Base-by-base conservation (phyloP, 1,140 invertebrate genomes). In the Pseudomyrmex flavicornis region DNA sequence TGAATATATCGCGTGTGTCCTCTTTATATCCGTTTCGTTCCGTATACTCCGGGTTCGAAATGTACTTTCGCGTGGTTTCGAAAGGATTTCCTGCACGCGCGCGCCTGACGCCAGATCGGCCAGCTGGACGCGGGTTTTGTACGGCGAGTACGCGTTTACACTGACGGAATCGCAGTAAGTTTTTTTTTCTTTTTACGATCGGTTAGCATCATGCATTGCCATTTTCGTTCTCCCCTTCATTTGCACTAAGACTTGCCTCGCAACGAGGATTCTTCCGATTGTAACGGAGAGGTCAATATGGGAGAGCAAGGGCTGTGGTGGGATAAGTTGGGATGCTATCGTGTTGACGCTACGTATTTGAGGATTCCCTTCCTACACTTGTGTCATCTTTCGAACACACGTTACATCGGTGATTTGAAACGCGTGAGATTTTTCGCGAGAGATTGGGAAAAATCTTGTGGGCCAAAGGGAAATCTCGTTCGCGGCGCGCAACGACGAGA, bases 141-240 rank as follows among this genome's bases (percentile, higher is more conserved):
- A 61, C 44, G 68, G 80, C 86, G 80, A 74, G 65, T 87, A 76
- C 50, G 58, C 69, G 35, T 46, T 61, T 82, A 88, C 35, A 7
- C 85, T 69, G 85, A 73, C 83, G 86, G 85, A 87, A 87, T 88
- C 66, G 82, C 74, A 74, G 54, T 87, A 82, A 63, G 82, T 88
- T 79, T 56, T 12, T 35, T 35, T 35, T 7, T 17, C 17, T 17
- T 17, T 5, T 56, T 12, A 70, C 63, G 74, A 75, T 35, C 82
- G 75, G 69, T 76, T 65, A 66, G 61, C 80, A 61, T 73, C 35
- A 22, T 59, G 69, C 72, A 15, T 72, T 66, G 52, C 26, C 52
- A 58, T 22, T 73, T 86, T 48, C 50, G 58, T 15, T 54, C 61
- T 22, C 66, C 52, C 46, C 48, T 63, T 87, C 50, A 66, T 61